A percentile compares a stretch with the other conserved stretches of the same genome.
phyloP scores from a whole-genome alignment of 2,113 vertebrate genomes.

The Psilopogon haemacephalus region DNA sequence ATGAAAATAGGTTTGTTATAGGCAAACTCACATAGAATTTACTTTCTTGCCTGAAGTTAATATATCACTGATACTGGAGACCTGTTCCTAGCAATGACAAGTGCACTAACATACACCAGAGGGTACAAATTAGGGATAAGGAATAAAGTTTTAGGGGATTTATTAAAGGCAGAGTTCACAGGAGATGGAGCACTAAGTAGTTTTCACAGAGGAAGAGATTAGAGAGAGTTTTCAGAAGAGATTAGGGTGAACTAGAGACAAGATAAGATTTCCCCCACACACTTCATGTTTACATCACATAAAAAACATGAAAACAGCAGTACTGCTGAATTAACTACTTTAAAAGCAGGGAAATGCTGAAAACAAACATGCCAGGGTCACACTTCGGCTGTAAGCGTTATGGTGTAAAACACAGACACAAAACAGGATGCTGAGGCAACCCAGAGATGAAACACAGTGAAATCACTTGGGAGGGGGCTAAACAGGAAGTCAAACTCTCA shows the following conservation, averaged over 20 bases:
- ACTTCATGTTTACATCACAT: neutral
- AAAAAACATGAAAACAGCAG: neutral
- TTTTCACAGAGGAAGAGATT: neutral
- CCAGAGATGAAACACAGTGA: neutral
- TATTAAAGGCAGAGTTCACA: neutral
- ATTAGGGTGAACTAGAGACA: neutral
- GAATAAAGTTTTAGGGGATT: neutral
- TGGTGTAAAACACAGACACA: neutral
- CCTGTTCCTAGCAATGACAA: neutral
- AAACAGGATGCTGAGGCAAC: conserved; percentile 50
- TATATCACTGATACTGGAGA: neutral
- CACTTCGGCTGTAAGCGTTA: neutral
- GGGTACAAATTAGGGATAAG: neutral
- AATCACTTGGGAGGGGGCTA: neutral
- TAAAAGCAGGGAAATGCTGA: neutral
- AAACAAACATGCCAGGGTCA: neutral
- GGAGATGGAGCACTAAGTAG: neutral
- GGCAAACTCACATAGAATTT: neutral
- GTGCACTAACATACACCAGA: neutral
- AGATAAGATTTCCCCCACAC: neutral
- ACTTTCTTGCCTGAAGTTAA: neutral
- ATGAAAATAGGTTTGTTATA: neutral
- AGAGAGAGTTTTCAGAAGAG: neutral
- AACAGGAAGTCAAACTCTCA: neutral
- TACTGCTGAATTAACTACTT: neutral